Percentiles rank a stretch among this genome's conserved stretches.
Conservation (phyloP, 2,113 vertebrate genomes). For the Nicator chloris region DNA sequence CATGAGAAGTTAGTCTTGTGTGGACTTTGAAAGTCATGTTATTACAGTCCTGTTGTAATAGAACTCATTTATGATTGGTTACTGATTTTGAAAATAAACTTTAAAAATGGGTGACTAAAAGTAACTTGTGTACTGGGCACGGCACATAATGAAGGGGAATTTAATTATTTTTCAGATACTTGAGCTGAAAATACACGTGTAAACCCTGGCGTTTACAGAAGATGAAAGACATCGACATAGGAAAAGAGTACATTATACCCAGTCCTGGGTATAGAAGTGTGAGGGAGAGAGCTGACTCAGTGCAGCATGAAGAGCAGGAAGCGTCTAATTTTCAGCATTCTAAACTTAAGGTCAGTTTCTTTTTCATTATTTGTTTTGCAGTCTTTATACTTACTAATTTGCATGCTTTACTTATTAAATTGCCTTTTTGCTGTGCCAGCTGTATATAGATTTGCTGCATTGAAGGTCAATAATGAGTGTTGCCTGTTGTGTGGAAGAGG, state of each 20-base stretch:
- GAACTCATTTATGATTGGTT: neutral
- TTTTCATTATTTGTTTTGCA: neutral
- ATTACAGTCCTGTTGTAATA: neutral
- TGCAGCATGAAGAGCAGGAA: slow-evolving; percentile 68
- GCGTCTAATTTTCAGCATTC: slow-evolving; percentile 69
- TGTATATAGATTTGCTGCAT: neutral
- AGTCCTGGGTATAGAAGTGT: slow-evolving; percentile 80
- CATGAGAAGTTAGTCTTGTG: neutral
- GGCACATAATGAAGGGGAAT: neutral
- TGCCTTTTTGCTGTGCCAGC: neutral
- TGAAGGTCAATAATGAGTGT: slow-evolving; percentile 38
- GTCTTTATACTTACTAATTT: neutral
- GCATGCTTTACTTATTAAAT: too few species aligned
- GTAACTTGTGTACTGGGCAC: neutral
- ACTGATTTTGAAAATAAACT: neutral
- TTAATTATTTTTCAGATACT: neutral
- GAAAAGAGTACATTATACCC: slow-evolving; percentile 83
- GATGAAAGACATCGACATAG: slow-evolving; percentile 91
- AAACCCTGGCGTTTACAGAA: slow-evolving; percentile 73
- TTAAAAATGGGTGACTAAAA: neutral
- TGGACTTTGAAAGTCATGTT: neutral
- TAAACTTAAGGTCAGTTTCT: slow-evolving; percentile 71
- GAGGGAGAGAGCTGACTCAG: slow-evolving; percentile 63
- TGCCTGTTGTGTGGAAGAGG: neutral
- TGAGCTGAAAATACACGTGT: neutral